These are phyloP conservation scores for Heterohyrax brucei DNA, from an alignment of 2,797 vertebrate species.

Conservation along the genomic window DNA sequence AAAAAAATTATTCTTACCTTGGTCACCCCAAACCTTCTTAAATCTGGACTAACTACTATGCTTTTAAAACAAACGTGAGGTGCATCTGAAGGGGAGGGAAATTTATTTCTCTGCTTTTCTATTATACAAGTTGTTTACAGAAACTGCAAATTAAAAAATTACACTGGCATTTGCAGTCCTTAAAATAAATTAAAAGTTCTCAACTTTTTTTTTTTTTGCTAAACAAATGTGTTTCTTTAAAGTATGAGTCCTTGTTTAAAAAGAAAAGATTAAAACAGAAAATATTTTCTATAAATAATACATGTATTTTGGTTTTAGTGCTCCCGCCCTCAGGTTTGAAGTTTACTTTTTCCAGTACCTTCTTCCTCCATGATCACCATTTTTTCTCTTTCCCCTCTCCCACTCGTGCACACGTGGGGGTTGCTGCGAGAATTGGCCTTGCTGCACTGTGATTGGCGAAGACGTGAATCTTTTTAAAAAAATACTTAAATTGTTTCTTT, in stretches of 20 bases:
- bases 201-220: slow-evolving; percentile 89
- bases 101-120: slow-evolving; percentile 95
- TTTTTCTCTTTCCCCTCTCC: slow-evolving; percentile 90
- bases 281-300: slow-evolving; percentile 99
- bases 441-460: slow-evolving; percentile 93
- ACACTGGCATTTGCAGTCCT: slow-evolving; percentile 97
- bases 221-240: slow-evolving; percentile 90
- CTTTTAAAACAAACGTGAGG: slow-evolving; percentile 90
- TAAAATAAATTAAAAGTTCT: slow-evolving; percentile 99
- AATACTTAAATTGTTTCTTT: slow-evolving; percentile 92
- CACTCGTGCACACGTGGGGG: slow-evolving; percentile 91
- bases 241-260: slow-evolving; percentile 94
- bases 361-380: slow-evolving; percentile 92
- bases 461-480: slow-evolving; percentile 92
- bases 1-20: slow-evolving; percentile 87
- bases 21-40: slow-evolving; percentile 87
- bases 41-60: slow-evolving; percentile 88
- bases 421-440: slow-evolving; percentile 92
- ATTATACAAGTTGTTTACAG: slow-evolving; percentile 95
- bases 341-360: slow-evolving; percentile 94
- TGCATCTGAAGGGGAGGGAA: slow-evolving; percentile 94
- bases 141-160: slow-evolving; percentile 99
- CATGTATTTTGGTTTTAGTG: slow-evolving; percentile 95
- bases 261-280: slow-evolving; percentile 98
- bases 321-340: slow-evolving; percentile 95